Conservation (phyloP, 2,797 vertebrate species). For the Furcifer pardalis region DNA sequence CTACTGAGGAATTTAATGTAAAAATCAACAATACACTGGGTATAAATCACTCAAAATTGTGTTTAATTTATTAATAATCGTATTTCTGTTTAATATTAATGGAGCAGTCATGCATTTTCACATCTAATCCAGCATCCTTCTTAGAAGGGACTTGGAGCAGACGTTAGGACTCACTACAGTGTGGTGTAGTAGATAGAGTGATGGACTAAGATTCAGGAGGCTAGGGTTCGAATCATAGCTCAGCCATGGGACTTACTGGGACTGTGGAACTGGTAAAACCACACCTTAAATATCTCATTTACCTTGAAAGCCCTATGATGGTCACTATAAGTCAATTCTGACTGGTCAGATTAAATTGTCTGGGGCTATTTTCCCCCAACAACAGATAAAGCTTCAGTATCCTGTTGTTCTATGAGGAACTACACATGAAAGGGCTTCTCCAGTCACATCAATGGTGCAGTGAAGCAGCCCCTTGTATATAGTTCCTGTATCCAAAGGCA, state of each 20-base stretch:
- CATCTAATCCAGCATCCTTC: neutral
- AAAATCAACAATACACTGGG: neutral
- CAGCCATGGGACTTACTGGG: no score
- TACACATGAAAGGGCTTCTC: neutral
- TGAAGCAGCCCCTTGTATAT: neutral
- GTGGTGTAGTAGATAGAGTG: no score
- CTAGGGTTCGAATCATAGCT: no score
- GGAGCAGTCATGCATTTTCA: neutral
- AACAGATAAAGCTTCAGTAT: neutral
- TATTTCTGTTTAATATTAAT: conserved; percentile 30
- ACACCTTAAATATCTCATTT: no score
- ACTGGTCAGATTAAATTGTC: neutral
- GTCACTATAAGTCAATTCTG: no score
- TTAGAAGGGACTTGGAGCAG: neutral
- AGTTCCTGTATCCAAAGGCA: neutral
- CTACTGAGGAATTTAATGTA: conserved; percentile 13
- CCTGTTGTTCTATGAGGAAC: neutral
- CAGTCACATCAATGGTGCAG: neutral
- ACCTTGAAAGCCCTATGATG: no score
- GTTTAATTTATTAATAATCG: conserved; percentile 46
- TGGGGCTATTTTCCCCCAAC: neutral
- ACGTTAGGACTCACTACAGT: neutral
- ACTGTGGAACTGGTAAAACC: no score
- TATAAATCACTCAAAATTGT: neutral
- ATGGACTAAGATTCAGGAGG: no score